A percentile compares a stretch with the other conserved stretches of the same genome.
Evolutionary conservation across 2,797 vertebrate species (phyloP).

Genomic region (Apogon talboti): DNA sequence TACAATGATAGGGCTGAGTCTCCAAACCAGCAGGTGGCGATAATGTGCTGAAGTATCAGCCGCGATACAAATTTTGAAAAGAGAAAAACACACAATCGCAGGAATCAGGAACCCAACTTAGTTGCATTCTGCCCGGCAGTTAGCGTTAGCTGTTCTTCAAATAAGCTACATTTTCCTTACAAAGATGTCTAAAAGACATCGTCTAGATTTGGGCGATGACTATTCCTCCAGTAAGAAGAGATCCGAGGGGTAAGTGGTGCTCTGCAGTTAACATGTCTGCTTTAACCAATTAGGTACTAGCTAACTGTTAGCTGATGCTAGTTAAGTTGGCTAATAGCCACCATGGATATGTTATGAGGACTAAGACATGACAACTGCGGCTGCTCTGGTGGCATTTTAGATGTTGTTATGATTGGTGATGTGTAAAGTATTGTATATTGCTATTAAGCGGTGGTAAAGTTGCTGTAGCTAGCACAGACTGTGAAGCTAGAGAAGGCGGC

Average conservation of each 20-base stretch:
- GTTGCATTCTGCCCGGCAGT: constrained; percentile 40
- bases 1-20: neutral
- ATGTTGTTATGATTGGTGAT: neutral
- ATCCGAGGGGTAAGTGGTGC: constrained; percentile 87
- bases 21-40: constrained; percentile 38
- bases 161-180: neutral
- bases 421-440: neutral
- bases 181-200: constrained; percentile 94
- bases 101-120: constrained; percentile 59
- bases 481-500: neutral
- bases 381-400: neutral
- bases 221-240: constrained; percentile 91
- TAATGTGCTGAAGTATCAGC: neutral
- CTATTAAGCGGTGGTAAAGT: neutral
- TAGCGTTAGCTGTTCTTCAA: constrained; percentile 6
- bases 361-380: neutral
- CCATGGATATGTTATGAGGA: constrained; percentile 6
- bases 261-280: neutral
- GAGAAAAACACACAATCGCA: neutral
- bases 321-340: constrained; percentile 45
- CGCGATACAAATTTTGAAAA: too few species aligned
- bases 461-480: neutral
- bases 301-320: constrained; percentile 51
- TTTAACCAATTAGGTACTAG: constrained; percentile 16
- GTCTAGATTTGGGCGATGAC: constrained; percentile 91